Conservation (phyloP, 1,140 invertebrate species). For the Drosophila insularis region DNA sequence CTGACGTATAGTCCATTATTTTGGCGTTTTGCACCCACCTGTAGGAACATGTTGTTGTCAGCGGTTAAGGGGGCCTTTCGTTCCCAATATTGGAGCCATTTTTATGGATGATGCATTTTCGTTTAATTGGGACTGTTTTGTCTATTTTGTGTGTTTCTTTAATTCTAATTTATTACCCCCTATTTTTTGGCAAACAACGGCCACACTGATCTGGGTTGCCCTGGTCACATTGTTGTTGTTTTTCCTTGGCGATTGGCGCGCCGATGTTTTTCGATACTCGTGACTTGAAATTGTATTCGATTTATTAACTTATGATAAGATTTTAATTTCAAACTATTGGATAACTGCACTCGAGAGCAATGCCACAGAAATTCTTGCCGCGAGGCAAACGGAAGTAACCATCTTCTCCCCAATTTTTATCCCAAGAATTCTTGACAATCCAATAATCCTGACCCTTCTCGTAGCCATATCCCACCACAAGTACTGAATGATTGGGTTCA, state of each 20-base stretch:
- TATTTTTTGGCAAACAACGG: background rate
- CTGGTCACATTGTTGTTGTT: background rate
- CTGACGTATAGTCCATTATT: background rate
- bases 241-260: background rate
- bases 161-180: background rate
- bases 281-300: background rate
- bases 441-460: conserved; percentile 87
- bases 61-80: conserved; percentile 46
- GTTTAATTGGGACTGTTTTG: conserved; percentile 18
- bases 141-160: conserved; percentile 8
- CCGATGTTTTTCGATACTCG: background rate
- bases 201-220: background rate
- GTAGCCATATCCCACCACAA: conserved; percentile 85
- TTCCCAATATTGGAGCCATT: conserved; percentile 35
- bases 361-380: conserved; percentile 87
- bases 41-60: conserved; percentile 56
- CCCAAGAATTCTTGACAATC: conserved; percentile 92
- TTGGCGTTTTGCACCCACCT: conserved; percentile 49
- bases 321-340: conserved; percentile 58
- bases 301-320: background rate
- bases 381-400: conserved; percentile 89
- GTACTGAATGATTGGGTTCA: conserved; percentile 84
- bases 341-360: conserved; percentile 82
- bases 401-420: conserved; percentile 87
- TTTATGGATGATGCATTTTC: conserved; percentile 49